Percentiles rank a stretch among this genome's conserved stretches.
Evolutionary conservation across 1,140 invertebrate species (phyloP).

Genomic region (Drosophila leontia): DNA sequence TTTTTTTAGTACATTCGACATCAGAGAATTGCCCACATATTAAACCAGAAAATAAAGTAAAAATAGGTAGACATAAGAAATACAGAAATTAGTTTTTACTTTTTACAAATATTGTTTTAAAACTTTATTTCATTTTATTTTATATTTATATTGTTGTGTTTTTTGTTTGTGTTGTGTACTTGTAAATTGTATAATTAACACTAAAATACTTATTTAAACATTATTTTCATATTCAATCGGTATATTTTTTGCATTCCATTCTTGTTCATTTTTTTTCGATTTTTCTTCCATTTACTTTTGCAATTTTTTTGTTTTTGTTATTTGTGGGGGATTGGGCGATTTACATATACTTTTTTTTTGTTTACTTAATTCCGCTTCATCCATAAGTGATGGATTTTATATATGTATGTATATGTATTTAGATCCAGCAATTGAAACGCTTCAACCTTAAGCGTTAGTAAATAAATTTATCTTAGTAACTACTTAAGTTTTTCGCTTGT

Average conservation of each 20-base stretch:
- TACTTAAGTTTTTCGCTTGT: conserved; percentile 73
- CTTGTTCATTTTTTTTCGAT: conserved; percentile 30
- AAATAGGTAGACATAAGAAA: not conserved
- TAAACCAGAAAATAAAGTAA: too few species aligned
- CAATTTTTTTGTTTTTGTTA: conserved; percentile 51
- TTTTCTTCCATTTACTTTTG: conserved; percentile 55
- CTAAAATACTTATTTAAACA: conserved; percentile 85
- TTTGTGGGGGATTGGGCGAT: conserved; percentile 40
- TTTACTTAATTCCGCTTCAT: conserved; percentile 62
- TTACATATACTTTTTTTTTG: conserved; percentile 43
- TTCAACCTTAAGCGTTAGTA: conserved; percentile 71
- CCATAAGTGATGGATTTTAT: conserved; percentile 61
- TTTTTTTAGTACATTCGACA: too few species aligned
- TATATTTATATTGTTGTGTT: conserved; percentile 74
- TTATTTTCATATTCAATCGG: conserved; percentile 77
- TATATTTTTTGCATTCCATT: conserved; percentile 56
- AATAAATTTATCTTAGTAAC: conserved; percentile 77
- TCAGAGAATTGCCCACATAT: too few species aligned
- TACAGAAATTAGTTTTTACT: conserved; percentile 51
- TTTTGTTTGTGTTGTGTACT: conserved; percentile 77
- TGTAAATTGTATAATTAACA: conserved; percentile 85
- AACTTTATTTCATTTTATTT: conserved; percentile 85
- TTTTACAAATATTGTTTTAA: conserved; percentile 85
- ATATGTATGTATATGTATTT: conserved; percentile 20
- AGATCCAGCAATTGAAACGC: conserved; percentile 78